phyloP scores from a whole-genome alignment of 2,888 invertebrate genomes.

The Eretmocerus hayati region DNA sequence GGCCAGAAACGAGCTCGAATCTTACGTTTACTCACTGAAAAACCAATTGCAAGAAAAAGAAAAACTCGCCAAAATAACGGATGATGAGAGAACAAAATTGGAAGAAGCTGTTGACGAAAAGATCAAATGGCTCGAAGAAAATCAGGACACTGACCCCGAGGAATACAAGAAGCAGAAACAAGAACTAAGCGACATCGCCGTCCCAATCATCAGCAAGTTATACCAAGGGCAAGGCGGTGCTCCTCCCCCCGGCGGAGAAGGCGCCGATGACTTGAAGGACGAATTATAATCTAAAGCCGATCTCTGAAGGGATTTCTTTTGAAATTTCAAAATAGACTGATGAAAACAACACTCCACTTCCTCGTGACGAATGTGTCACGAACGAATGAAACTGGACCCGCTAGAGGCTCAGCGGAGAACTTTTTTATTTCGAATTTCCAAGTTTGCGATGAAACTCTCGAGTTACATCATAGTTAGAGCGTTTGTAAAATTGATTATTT shows the following conservation, averaged over 20 bases:
- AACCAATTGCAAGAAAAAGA: conserved; percentile 96
- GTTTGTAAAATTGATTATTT: no score
- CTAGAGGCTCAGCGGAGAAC: no score
- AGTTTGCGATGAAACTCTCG: no score
- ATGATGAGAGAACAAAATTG: conserved; percentile 89
- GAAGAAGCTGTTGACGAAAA: conserved; percentile 93
- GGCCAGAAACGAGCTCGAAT: conserved; percentile 93
- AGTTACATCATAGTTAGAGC: no score
- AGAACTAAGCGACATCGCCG: conserved; percentile 87
- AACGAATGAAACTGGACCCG: conserved; percentile 23
- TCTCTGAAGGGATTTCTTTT: conserved; percentile 51
- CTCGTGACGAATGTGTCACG: conserved; percentile 32
- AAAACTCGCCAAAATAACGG: conserved; percentile 82
- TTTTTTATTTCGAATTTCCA: no score
- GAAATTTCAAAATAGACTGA: conserved; percentile 37
- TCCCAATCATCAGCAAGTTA: conserved; percentile 94
- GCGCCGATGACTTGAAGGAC: conserved; percentile 71
- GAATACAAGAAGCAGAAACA: conserved; percentile 94
- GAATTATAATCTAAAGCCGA: conserved; percentile 70
- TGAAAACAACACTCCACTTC: conserved; percentile 27
- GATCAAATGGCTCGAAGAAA: conserved; percentile 96
- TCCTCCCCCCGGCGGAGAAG: conserved; percentile 62
- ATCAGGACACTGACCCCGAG: conserved; percentile 85
- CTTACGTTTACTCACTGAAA: conserved; percentile 95
- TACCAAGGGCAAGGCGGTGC: conserved; percentile 82